Base-by-base conservation (phyloP, 2,797 vertebrate species). In the Esox lucius region DNA sequence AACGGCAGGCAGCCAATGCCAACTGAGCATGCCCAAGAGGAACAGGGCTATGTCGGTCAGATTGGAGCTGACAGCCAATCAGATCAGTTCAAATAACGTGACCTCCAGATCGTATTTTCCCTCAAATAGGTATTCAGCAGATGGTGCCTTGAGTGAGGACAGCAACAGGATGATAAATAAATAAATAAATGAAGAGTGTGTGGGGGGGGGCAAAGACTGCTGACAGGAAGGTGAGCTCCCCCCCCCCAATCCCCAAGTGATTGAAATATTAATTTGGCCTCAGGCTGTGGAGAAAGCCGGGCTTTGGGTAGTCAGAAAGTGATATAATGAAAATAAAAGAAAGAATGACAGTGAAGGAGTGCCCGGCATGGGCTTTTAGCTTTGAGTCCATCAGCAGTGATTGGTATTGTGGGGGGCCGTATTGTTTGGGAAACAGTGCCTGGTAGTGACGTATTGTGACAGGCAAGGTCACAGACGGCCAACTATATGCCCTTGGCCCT, bases 191-290 rank as follows among this genome's bases (percentile, higher is more conserved):
- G 28, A 15, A 6, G 3, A 62, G 53, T n/a, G 28, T 80, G 78
- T 71, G 80, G 79, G 76, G 71, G 80, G 70, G 66, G 53, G 62
- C 35, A 87, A 82, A 91, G 93, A 94, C 90, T 87, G 93, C 95
- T 97, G 96, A 96, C 92, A 93, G 92, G 90, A 94, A 91, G 90
- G 81, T 87, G 93, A 90, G 90, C 83, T 89, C 84, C 92, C 22
- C 84, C 92, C 22, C 64, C 78, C 79, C 83, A 85, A 93, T 93
- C 93, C 96, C 92, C 94, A 87, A 93, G 95, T 95, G 96, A 95
- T 89, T 96, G 90, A 97, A 97, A 98, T 97, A 96, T 97, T 96
- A 96, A 97, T 97, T 94, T 96, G 91, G 93, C 96, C 96, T 89
- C 90, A 75, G 94, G 96, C 95, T 82, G 92, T 86, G 91, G 92